Evolutionary conservation across 2,113 vertebrate genomes (phyloP).

Genomic region (Girardinichthys multiradiatus): DNA sequence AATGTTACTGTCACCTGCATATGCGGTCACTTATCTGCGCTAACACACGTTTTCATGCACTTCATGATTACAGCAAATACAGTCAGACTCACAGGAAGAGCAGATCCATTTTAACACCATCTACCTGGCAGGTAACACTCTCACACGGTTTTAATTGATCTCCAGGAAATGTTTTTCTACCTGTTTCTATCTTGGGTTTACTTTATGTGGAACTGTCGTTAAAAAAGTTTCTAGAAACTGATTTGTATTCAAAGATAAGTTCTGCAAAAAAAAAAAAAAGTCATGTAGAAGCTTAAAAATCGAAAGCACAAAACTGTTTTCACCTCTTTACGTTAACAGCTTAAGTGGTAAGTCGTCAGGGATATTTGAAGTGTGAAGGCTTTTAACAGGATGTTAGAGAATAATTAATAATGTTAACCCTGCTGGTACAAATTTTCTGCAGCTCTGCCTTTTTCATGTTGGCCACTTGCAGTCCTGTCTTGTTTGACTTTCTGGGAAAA

Average conservation of each 20-base stretch:
- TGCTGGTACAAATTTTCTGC: background rate
- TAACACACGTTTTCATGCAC: background rate
- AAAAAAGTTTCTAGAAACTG: conserved; percentile 12
- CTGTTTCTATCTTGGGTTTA: conserved; percentile 4
- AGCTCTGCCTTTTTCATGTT: conserved; percentile 5
- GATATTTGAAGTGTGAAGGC: background rate
- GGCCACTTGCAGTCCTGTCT: background rate
- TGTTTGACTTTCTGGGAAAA: background rate
- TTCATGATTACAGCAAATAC: conserved; percentile 22
- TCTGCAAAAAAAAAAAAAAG: background rate
- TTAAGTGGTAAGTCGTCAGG: background rate
- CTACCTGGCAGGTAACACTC: conserved; percentile 35
- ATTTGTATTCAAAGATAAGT: conserved; percentile 40
- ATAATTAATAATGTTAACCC: background rate
- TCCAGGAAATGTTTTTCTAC: conserved; percentile 40
- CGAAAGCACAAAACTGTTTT: background rate
- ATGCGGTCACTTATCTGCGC: background rate
- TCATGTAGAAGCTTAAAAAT: background rate
- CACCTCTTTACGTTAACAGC: background rate
- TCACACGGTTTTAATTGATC: conserved; percentile 71
- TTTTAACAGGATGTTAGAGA: background rate
- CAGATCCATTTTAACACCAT: conserved; percentile 26
- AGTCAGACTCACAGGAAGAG: conserved; percentile 32
- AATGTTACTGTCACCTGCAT: conserved; percentile 28
- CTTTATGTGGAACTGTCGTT: background rate